Percentiles rank a stretch among this genome's conserved stretches.
These are phyloP conservation scores for Polietes domitor DNA, from an alignment of 2,888 invertebrate species.

Conservation along the genomic window DNA sequence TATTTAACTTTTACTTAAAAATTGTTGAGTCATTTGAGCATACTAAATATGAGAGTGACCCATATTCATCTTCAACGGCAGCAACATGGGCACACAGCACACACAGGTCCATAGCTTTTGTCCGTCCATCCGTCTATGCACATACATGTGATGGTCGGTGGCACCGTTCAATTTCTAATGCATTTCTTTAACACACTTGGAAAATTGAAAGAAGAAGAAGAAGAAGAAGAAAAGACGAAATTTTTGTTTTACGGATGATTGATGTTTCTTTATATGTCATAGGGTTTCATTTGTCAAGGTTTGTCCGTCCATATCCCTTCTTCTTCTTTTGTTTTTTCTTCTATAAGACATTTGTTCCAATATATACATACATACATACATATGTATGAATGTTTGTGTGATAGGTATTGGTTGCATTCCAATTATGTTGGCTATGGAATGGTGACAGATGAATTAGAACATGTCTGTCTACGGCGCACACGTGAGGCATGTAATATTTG, in stretches of 20 bases:
- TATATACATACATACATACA: background rate
- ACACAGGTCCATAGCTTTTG: no score
- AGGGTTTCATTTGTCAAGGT: conserved; percentile 52
- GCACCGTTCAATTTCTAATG: conserved; percentile 42
- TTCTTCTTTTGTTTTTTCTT: background rate
- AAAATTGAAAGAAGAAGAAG: background rate
- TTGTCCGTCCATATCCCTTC: conserved; percentile 37
- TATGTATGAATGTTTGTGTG: background rate
- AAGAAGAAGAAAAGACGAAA: background rate
- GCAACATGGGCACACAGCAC: conserved; percentile 25
- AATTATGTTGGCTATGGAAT: conserved; percentile 20
- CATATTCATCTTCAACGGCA: conserved; percentile 50
- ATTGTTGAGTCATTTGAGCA: conserved; percentile 55
- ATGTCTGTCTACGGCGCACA: conserved; percentile 10
- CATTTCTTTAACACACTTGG: conserved; percentile 39
- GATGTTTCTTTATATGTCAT: conserved; percentile 54
- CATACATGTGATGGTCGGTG: background rate
- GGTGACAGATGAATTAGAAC: conserved; percentile 43
- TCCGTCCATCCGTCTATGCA: background rate
- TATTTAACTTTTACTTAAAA: conserved; percentile 63
- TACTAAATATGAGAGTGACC: conserved; percentile 52
- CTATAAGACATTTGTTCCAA: background rate
- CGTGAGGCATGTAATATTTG: conserved; percentile 5
- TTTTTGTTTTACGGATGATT: conserved; percentile 42
- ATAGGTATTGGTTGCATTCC: background rate